phyloP scores from a whole-genome alignment of 2,113 vertebrate species.

The Glaucidium brasilianum region DNA sequence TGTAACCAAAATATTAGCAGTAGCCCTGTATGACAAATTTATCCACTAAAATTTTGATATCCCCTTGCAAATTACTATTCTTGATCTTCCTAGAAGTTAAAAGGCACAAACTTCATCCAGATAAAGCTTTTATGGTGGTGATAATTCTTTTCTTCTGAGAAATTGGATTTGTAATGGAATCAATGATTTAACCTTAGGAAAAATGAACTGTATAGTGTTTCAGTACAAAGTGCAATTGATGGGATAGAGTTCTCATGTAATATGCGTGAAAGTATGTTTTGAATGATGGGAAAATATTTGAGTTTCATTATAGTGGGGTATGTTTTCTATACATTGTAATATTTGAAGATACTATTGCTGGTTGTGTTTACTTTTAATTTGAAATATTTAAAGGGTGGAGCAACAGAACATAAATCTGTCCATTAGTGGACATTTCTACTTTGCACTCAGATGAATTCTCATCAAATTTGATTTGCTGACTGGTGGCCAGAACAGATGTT shows the following conservation, averaged over 20 bases:
- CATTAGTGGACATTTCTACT: slow-evolving; percentile 58
- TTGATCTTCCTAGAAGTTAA: slow-evolving; percentile 7
- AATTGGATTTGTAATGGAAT: slow-evolving; percentile 21
- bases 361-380: slow-evolving; percentile 47
- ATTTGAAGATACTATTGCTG: background rate
- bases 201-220: slow-evolving; percentile 9
- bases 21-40: background rate
- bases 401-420: slow-evolving; percentile 44
- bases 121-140: slow-evolving; percentile 10
- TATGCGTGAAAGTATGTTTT: background rate
- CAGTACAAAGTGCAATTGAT: background rate
- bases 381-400: slow-evolving; percentile 26
- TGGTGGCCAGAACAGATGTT: slow-evolving; percentile 71
- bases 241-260: background rate
- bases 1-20: background rate
- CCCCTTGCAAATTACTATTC: background rate
- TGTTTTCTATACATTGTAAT: background rate
- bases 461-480: slow-evolving; percentile 72
- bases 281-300: background rate
- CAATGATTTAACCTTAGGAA: slow-evolving; percentile 23
- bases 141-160: slow-evolving; percentile 32
- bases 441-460: slow-evolving; percentile 64
- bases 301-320: background rate
- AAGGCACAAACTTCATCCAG: slow-evolving; percentile 2
- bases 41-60: background rate